These are phyloP conservation scores for Hofmannophila pseudospretella DNA, from an alignment of 2,888 invertebrate genomes.

Conservation along the genomic window DNA sequence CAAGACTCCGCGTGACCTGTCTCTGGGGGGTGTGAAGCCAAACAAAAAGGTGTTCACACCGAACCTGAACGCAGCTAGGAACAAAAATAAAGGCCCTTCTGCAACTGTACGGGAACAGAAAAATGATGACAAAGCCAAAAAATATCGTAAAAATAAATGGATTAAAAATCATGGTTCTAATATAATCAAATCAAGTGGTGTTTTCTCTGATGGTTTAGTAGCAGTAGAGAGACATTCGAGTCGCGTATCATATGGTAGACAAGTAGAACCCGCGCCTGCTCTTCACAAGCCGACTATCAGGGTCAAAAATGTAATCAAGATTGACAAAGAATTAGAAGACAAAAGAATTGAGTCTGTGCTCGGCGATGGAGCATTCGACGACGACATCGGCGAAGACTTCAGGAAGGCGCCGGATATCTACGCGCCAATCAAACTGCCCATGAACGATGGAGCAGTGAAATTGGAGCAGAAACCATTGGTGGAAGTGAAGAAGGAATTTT, in stretches of 20 bases:
- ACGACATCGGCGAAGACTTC: slow-evolving; percentile 43
- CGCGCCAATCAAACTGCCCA: slow-evolving; percentile 61
- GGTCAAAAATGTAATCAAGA: no score
- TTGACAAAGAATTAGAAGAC: slow-evolving; percentile 67
- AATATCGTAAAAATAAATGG: slow-evolving; percentile 45
- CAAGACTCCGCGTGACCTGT: slow-evolving; percentile 76
- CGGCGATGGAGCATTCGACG: no score
- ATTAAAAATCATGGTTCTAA: slow-evolving; percentile 49
- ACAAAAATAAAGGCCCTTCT: slow-evolving; percentile 75
- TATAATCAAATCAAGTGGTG: slow-evolving; percentile 63
- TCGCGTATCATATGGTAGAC: no score
- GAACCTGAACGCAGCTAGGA: slow-evolving; percentile 79
- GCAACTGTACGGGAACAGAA: slow-evolving; percentile 37
- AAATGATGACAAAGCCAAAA: slow-evolving; percentile 45
- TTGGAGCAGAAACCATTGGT: slow-evolving; percentile 26
- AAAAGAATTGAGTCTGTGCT: slow-evolving; percentile 64
- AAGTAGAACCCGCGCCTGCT: no score
- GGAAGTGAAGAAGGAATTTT: slow-evolving; percentile 43
- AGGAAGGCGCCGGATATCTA: slow-evolving; percentile 37
- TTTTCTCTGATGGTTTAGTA: slow-evolving; percentile 76
- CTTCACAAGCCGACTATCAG: no score
- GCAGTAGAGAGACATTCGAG: no score
- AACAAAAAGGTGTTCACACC: slow-evolving; percentile 79
- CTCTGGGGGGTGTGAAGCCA: slow-evolving; percentile 69
- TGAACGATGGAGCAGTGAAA: slow-evolving; percentile 40